Evolutionary conservation across 2,797 vertebrate species (phyloP), one percentile per base, ranked within the genome.

Genomic region (Urosaurus nigricauda): DNA sequence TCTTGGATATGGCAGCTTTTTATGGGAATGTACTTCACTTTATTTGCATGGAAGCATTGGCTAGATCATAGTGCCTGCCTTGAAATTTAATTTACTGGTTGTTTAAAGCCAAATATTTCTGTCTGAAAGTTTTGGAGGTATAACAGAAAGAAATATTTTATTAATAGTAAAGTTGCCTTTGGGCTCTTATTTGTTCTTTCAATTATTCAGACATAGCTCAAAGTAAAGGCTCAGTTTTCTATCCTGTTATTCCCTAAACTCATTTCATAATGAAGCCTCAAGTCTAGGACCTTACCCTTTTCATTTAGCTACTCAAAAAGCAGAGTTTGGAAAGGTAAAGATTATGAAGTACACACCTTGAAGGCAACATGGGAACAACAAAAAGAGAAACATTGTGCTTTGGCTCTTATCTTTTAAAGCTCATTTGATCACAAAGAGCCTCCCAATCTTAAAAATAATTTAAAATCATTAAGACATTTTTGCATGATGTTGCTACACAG

Each of bases 111-210:
- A 47, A 79, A 53, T 14, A 47, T 19, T 65, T 83, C 12, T 71
- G 47, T 29, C 68, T 71, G 37, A 73, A 89, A 84, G 37, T 79
- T 85, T 71, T 60, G 63, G 37, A 56, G 84, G 21, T 77, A 43
- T 70, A 75, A 63, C 43, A 35, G 71, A 43, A 86, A 16, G 43
- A 83, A 58, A 88, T 83, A 51, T 68, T 79, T 68, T 78, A 78
- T 82, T 81, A 86, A 74, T 73, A 82, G 70, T 68, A 86, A 86
- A 70, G 58, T 75, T 85, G 84, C 79, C 79, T 86, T 58, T 86
- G 70, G 70, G 75, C 53, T 73, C 37, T 79, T 89, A 89, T 89
- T 88, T 85, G 83, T 79, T 79, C 75, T 84, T 84, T 89, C 65
- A 85, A 85, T 89, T 89, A 89, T 89, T 89, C 40, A 89, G 68